Evolutionary conservation across 2,113 vertebrate species (phyloP).

Genomic region (human): GRCh38 chr11:18545501-18546000

Average conservation of each 20-base stretch:
- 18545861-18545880: slow-evolving; percentile 31
- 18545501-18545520: no score
- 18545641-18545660: no score
- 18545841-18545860: background rate
- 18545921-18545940: background rate
- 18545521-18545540: no score
- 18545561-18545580: no score
- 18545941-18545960: background rate
- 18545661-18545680: no score
- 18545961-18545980: background rate
- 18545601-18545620: no score
- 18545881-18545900: slow-evolving; percentile 27
- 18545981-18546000: background rate
- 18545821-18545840: background rate
- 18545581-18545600: no score
- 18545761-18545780: slow-evolving; percentile 3
- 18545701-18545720: no score
- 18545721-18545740: no score
- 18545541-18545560: no score
- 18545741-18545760: background rate
- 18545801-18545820: slow-evolving; percentile 17
- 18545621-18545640: no score
- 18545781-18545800: slow-evolving; percentile 23
- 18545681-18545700: no score
- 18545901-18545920: slow-evolving; percentile 50